These are phyloP conservation scores for Bicyclus anynana DNA, from an alignment of 1,140 invertebrate species.

Conservation along the genomic window DNA sequence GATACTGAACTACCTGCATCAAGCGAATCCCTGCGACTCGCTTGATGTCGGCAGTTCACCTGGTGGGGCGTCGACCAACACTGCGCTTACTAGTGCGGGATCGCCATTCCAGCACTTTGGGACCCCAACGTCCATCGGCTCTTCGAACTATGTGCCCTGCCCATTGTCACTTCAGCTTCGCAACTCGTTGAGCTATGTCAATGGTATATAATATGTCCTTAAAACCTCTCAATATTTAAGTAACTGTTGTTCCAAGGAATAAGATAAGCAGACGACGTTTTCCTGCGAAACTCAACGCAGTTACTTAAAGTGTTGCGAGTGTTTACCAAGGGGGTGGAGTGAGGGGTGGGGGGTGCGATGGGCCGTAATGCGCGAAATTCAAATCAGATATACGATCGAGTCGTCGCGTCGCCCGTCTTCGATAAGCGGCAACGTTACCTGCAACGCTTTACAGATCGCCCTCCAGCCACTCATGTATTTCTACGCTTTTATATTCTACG, in stretches of 20 bases:
- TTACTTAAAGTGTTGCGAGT: conserved; percentile 44
- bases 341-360: conserved; percentile 31
- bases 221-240: conserved; percentile 60
- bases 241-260: conserved; percentile 57
- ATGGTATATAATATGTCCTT: conserved; percentile 31
- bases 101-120: too few relatives aligned
- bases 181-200: too few relatives aligned
- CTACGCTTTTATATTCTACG: conserved; percentile 35
- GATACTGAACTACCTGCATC: too few relatives aligned
- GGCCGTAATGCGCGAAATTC: conserved; percentile 54
- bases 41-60: too few relatives aligned
- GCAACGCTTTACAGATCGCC: conserved; percentile 39
- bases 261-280: conserved; percentile 49
- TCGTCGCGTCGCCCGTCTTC: conserved; percentile 34
- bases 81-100: too few relatives aligned
- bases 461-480: conserved; percentile 39
- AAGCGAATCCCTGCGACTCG: too few relatives aligned
- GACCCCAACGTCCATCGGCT: too few relatives aligned
- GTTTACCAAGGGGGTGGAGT: conserved; percentile 40
- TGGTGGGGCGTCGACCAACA: too few relatives aligned
- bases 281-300: conserved; percentile 43
- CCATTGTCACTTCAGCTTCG: too few relatives aligned
- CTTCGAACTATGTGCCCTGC: too few relatives aligned
- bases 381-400: conserved; percentile 63
- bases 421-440: conserved; percentile 50